Percentiles rank a stretch among this genome's conserved stretches.
phyloP scores from a whole-genome alignment of 2,888 invertebrate genomes.

The Polydesmus complanatus region DNA sequence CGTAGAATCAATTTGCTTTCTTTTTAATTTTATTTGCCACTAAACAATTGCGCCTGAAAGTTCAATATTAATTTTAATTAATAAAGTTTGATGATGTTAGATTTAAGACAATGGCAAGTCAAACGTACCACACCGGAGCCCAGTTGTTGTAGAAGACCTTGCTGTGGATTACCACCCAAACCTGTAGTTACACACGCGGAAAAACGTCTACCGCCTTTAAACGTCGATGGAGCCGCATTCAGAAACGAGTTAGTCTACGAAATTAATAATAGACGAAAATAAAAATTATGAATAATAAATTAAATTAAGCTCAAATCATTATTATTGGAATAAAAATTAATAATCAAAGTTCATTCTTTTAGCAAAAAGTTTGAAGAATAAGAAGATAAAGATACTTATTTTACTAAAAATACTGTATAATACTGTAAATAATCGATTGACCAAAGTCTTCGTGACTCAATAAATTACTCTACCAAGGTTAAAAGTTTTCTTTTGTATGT shows the following conservation, averaged over 20 bases:
- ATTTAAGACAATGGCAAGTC: constrained; percentile 2
- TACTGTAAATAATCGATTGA: no score
- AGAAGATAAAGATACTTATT: no score
- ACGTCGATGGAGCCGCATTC: constrained; percentile 55
- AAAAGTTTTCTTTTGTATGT: no score
- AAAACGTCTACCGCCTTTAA: constrained; percentile 41
- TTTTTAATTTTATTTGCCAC: constrained; percentile 7
- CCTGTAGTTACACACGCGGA: constrained; percentile 18
- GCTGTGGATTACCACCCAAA: constrained; percentile 46
- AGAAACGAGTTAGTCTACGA: constrained; percentile 13
- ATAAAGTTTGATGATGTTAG: not conserved
- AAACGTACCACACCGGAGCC: constrained; percentile 83
- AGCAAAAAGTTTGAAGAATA: no score
- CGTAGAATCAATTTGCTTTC: not conserved
- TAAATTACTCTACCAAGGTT: no score
- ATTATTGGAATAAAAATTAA: no score
- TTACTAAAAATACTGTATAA: no score
- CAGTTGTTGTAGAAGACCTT: constrained; percentile 64
- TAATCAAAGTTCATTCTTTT: no score
- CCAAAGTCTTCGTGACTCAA: no score
- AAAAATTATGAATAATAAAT: no score
- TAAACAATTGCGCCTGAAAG: constrained; percentile 9
- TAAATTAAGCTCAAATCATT: no score
- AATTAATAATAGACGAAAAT: constrained; percentile 31
- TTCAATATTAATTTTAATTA: not conserved